phyloP scores from a whole-genome alignment of 2,888 invertebrate genomes.

The Catocala sponsa region DNA sequence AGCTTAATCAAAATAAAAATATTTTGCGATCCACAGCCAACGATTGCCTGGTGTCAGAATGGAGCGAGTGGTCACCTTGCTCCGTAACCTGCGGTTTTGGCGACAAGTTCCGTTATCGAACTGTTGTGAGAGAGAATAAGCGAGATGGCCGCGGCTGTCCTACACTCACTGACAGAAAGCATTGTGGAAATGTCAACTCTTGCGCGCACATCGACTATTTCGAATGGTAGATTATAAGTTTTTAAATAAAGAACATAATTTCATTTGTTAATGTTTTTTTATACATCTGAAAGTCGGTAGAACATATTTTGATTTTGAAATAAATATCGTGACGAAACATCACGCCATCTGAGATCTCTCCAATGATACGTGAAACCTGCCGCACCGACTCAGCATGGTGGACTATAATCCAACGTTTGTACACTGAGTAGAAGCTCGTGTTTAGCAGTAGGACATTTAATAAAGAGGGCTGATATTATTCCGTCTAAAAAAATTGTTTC shows the following conservation, averaged over 20 bases:
- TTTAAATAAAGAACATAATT: constrained; percentile 9
- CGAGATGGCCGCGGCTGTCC: constrained; percentile 90
- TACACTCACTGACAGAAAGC: constrained; percentile 67
- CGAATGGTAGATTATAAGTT: constrained; percentile 64
- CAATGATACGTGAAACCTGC: no score
- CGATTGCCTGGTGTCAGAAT: constrained; percentile 94
- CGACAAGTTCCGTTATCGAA: constrained; percentile 92
- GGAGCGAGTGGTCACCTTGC: constrained; percentile 95
- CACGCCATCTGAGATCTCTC: no score
- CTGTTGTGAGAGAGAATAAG: constrained; percentile 91
- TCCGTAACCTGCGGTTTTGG: constrained; percentile 96
- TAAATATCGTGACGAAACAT: no score
- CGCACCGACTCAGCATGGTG: no score
- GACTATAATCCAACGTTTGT: no score
- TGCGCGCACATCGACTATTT: constrained; percentile 78
- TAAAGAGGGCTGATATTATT: no score
- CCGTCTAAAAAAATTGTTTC: no score
- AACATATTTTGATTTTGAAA: no score
- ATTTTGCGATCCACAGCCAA: constrained; percentile 84
- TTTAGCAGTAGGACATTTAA: no score
- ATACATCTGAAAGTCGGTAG: neutral
- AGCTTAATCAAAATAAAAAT: no score
- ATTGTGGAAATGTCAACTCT: constrained; percentile 77
- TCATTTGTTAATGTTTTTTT: neutral
- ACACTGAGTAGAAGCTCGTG: no score